A percentile compares a stretch with the other conserved stretches of the same genome.
Evolutionary conservation across 2,888 invertebrate genomes (phyloP).

Genomic region (Dryobotodes eremita): DNA sequence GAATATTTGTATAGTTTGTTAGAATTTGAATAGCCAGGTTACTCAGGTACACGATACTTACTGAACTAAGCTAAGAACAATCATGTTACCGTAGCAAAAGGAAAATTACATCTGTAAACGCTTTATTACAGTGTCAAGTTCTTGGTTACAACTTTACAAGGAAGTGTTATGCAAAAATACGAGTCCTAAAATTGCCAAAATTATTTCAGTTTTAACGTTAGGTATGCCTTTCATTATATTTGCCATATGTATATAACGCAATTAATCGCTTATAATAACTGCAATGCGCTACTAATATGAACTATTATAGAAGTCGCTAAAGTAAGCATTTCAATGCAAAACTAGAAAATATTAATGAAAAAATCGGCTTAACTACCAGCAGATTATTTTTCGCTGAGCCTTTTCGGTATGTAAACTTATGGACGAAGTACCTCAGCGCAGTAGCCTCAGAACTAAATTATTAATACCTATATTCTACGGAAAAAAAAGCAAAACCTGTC

Average conservation of each 20-base stretch:
- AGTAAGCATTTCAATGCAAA: neutral
- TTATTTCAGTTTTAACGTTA: constrained; percentile 9
- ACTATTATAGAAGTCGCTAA: constrained; percentile 14
- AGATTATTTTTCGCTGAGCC: neutral
- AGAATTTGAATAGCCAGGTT: constrained; percentile 59
- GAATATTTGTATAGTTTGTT: constrained; percentile 73
- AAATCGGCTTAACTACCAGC: neutral
- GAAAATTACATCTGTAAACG: neutral
- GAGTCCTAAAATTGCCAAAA: constrained; percentile 32
- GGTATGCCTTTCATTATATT: neutral
- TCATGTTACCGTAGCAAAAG: constrained; percentile 3
- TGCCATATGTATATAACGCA: neutral
- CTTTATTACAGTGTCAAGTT: constrained; percentile 25
- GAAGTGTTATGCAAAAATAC: constrained; percentile 8
- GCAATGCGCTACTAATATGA: neutral
- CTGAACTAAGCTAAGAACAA: constrained; percentile 38
- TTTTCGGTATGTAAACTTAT: neutral
- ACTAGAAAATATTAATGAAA: neutral
- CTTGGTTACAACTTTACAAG: constrained; percentile 4
- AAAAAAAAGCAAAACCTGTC: neutral
- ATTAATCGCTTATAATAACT: constrained; percentile 1
- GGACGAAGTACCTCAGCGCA: neutral
- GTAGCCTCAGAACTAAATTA: neutral
- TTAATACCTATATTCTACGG: neutral
- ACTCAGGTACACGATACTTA: constrained; percentile 39